phyloP scores from a whole-genome alignment of 2,797 vertebrate species.

The Oreochromis mossambicus region DNA sequence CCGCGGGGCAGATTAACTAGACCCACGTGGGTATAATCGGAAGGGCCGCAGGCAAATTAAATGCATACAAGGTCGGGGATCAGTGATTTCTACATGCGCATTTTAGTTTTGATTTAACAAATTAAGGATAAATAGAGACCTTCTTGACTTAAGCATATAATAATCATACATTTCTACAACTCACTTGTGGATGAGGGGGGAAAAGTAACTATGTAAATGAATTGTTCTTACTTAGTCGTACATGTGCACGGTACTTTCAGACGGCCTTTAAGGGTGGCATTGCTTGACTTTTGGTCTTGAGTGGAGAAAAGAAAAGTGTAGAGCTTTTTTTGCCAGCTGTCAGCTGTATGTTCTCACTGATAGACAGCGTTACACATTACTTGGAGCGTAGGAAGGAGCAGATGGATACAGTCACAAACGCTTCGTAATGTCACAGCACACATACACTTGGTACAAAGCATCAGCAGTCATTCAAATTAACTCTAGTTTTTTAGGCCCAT shows the following conservation, averaged over 20 bases:
- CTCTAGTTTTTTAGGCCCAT: background rate
- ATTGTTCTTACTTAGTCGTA: background rate
- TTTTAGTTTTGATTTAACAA: slow-evolving; percentile 29
- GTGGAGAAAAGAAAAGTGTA: background rate
- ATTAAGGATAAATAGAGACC: background rate
- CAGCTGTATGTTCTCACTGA: slow-evolving; percentile 8
- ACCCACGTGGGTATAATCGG: slow-evolving; percentile 67
- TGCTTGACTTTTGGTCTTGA: background rate
- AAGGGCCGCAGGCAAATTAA: slow-evolving; percentile 64
- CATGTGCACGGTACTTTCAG: background rate
- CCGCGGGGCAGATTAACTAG: slow-evolving; percentile 59
- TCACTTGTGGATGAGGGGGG: background rate
- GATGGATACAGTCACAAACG: slow-evolving; percentile 28
- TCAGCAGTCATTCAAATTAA: background rate
- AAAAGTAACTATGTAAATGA: accelerated
- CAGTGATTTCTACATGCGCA: slow-evolving; percentile 21
- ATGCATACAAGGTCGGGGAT: slow-evolving; percentile 65
- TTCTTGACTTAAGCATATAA: background rate
- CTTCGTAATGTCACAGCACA: background rate
- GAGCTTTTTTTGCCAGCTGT: slow-evolving; percentile 26
- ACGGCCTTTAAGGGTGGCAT: background rate
- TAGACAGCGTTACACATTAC: background rate
- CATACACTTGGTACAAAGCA: slow-evolving; percentile 17
- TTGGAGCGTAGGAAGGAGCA: slow-evolving; percentile 22
- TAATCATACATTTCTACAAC: background rate